Evolutionary conservation across 2,113 vertebrate species (phyloP), one percentile per base, ranked within the genome.

Genomic region (Corvus cornix): DNA sequence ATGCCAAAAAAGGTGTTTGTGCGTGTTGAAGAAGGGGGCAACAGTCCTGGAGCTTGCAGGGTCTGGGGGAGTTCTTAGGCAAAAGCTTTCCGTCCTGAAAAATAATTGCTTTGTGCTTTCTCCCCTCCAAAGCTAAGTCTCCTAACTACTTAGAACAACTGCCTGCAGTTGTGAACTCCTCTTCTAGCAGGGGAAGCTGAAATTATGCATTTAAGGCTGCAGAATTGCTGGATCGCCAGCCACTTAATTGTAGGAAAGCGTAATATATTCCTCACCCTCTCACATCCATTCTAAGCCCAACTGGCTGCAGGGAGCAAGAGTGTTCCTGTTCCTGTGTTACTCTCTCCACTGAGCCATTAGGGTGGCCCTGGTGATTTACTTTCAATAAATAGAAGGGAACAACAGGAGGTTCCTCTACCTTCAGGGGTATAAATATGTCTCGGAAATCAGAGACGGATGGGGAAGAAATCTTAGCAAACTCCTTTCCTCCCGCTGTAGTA

Each of bases 351-450:
- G 41, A 91, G 72, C 72, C 49, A 7, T 93, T 95, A 83, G 89
- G 91, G 88, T 93, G 91, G 84, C 90, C 88, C 53, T 83, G 60
- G 44, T 87, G 85, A 93, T 94, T 96, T 84, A 80, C 86, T 90
- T 89, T 85, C 53, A 49, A 31, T 83, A 91, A 93, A 91, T 37
- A 81, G 49, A 94, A 76, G 62, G 53, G 76, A 96, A 10, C 75
- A 94, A 85, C 82, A 93, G 90, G 94, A 95, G 93, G 75, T 92
- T 94, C 64, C 84, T 92, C 56, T 92, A 60, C 74, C 37, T 96
- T 96, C 69, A 87, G 62, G 46, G 24, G 11, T 95, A 69, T 72
- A 93, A 77, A 56, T 90, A 77, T 90, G 96, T 95, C 81, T 74
- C 63, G 74, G 93, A 93, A 94, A 94, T 87, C 44, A 63, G 90